Conservation (phyloP, 2,888 invertebrate species). For the Carcina quercana region DNA sequence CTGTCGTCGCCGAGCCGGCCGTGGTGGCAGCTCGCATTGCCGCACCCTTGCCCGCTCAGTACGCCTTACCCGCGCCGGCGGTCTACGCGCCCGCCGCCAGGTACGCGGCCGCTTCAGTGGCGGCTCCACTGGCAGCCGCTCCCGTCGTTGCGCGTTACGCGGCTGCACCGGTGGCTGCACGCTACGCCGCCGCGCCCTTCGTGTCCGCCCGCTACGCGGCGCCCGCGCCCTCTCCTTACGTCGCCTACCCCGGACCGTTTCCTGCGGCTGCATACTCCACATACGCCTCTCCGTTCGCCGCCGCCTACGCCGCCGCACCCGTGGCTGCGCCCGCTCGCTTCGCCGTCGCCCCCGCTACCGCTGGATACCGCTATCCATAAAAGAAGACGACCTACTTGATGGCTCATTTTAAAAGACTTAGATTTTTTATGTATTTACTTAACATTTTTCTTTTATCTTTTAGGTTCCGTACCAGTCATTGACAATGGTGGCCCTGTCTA, state of each 20-base stretch:
- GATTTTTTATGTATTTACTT: slow-evolving; percentile 53
- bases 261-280: slow-evolving; percentile 29
- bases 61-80: slow-evolving; percentile 4
- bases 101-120: slow-evolving; percentile 23
- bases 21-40: slow-evolving; percentile 24
- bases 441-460: no score
- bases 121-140: slow-evolving; percentile 21
- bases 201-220: slow-evolving; percentile 20
- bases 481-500: no score
- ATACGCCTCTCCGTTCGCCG: slow-evolving; percentile 12
- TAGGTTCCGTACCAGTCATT: no score
- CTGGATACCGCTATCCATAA: slow-evolving; percentile 44
- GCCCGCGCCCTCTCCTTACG: slow-evolving; percentile 16
- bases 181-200: slow-evolving; percentile 24
- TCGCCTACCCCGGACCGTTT: slow-evolving; percentile 5
- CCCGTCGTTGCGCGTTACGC: slow-evolving; percentile 15
- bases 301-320: slow-evolving; percentile 18
- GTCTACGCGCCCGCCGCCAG: slow-evolving; percentile 19
- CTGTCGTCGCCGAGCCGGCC: slow-evolving; percentile 47
- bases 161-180: slow-evolving; percentile 14
- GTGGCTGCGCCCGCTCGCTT: slow-evolving; percentile 4
- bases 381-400: slow-evolving; percentile 30
- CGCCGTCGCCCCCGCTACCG: slow-evolving; percentile 20
- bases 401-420: slow-evolving; percentile 50
- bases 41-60: slow-evolving; percentile 20